Evolutionary conservation across 2,888 invertebrate species (phyloP), one percentile per base, ranked within the genome.

Genomic region (Strigamia crassipes): DNA sequence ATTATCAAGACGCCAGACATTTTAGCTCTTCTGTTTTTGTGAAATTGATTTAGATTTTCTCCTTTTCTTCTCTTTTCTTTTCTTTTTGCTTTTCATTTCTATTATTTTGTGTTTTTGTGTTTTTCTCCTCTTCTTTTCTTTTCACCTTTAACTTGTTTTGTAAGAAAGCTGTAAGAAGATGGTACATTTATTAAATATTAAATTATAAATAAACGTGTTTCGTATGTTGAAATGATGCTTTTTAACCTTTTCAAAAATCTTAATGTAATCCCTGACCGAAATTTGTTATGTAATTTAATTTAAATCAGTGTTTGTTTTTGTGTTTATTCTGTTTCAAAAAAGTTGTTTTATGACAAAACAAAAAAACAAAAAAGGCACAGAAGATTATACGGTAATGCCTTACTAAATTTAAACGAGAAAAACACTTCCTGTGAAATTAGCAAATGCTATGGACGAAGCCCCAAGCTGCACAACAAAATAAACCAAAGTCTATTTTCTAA

Each of bases 1-100:
- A 66, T 66, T 66, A 66, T 66, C 21, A 66, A 66, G 61, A 66
- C 61, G 61, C 61, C 23, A 66, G 21, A 66, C 23, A 46, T 66
- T 66, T 66, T 66, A 66, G 21, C 61, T 23, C 61, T 21, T 46
- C 46, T 46, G 46, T 46, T 13, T 42, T 46, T 66, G 23, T 1
- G 61, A 66, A 66, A 66, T 23, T 23, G 21, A 66, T 12, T 66
- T 66, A 66, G 12, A 66, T 10, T 66, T 66, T 66, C 5, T 66
- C 9, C 23, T 23, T 2, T 23, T 8, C n/a, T n/a, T n/a, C n/a
- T n/a, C n/a, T n/a, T n/a, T 56, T 56, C 56, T 18, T 56, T 56
- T 56, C 10, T 6, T 41, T 41, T 41, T 41, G 41, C 27, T 27
- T 27, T 27, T 27, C 27, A 3, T 46, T 46, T 13, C n/a, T 46